Conservation (phyloP, 2,888 invertebrate genomes). For the Ectropis crepuscularia region DNA sequence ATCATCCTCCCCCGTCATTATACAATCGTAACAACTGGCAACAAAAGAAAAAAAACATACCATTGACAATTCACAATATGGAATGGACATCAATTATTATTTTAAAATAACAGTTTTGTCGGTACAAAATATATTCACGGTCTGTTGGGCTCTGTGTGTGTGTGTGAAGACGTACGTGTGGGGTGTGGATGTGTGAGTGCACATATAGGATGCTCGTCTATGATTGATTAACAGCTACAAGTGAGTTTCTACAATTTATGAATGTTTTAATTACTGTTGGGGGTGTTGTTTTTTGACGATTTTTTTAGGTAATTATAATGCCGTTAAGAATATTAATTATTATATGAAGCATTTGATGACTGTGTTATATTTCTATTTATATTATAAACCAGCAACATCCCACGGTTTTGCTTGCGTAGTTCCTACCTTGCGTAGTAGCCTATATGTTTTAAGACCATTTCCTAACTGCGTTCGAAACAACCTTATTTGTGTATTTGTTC, state of each 20-base stretch:
- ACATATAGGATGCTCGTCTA: conserved; percentile 70
- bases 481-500: too few relatives aligned
- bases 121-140: conserved; percentile 82
- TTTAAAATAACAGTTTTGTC: conserved; percentile 84
- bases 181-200: conserved; percentile 44
- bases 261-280: conserved; percentile 46
- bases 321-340: neutral
- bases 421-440: too few relatives aligned
- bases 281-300: conserved; percentile 45
- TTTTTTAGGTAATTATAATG: neutral
- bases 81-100: conserved; percentile 80
- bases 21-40: conserved; percentile 38
- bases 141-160: conserved; percentile 55
- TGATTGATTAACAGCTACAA: conserved; percentile 70
- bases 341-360: neutral
- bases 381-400: too few relatives aligned
- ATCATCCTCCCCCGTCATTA: conserved; percentile 29
- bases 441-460: too few relatives aligned
- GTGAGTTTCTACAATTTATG: conserved; percentile 64
- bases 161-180: conserved; percentile 42
- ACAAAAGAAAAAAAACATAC: conserved; percentile 35
- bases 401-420: too few relatives aligned
- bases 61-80: conserved; percentile 59
- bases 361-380: too few relatives aligned
- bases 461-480: too few relatives aligned